A percentile compares a stretch with the other conserved stretches of the same genome.
phyloP scores from a whole-genome alignment of 2,113 vertebrate species.

The Sialia sialis region DNA sequence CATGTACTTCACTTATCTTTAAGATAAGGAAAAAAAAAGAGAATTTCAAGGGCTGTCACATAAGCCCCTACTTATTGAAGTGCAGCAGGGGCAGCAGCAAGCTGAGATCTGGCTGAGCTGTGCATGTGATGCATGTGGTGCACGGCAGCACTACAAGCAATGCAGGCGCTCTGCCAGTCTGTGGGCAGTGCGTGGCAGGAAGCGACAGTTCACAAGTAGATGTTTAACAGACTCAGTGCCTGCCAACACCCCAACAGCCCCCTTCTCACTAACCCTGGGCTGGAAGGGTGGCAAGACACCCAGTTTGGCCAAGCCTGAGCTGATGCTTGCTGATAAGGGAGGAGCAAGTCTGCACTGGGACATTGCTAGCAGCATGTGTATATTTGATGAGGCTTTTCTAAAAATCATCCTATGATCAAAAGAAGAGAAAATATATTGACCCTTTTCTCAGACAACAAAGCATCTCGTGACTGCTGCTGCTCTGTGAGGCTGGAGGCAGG shows the following conservation, averaged over 20 bases:
- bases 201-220: fast-evolving
- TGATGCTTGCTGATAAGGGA: not conserved
- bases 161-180: not conserved
- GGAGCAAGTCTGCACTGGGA: not conserved
- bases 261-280: fast-evolving
- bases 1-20: not conserved
- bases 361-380: fast-evolving
- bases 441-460: not conserved
- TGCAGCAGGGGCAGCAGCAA: not conserved
- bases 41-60: not conserved
- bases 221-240: not conserved
- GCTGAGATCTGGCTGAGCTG: not conserved
- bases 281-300: not conserved
- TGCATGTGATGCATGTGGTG: not conserved
- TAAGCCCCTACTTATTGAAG: not conserved
- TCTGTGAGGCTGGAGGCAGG: not conserved
- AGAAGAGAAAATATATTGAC: not conserved
- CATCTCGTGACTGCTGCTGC: fast-evolving
- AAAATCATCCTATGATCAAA: not conserved
- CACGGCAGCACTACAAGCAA: not conserved
- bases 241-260: not conserved
- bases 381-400: not conserved
- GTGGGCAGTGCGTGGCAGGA: not conserved
- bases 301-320: not conserved
- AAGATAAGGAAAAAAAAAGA: not conserved